Conservation (phyloP, 2,888 invertebrate genomes). For the Pollenia angustigena region DNA sequence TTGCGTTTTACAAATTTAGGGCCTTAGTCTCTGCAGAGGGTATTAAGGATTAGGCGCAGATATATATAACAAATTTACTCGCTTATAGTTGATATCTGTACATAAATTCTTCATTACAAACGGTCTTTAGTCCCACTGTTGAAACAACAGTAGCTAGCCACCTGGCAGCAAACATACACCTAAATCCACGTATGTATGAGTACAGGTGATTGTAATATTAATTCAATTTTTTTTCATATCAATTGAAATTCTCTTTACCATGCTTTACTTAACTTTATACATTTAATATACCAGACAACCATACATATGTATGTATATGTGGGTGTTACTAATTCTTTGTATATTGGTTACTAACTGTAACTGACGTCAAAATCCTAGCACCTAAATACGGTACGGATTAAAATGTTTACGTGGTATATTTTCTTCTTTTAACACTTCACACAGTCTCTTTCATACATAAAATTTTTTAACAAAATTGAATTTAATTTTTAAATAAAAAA, state of each 20-base stretch:
- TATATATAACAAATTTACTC: no score
- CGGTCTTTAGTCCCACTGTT: no score
- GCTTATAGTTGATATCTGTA: no score
- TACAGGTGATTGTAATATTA: slow-evolving; percentile 22
- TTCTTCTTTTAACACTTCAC: slow-evolving; percentile 33
- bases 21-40: no score
- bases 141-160: no score
- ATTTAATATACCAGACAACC: neutral
- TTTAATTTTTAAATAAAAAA: neutral
- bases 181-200: neutral
- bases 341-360: slow-evolving; percentile 52
- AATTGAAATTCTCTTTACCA: slow-evolving; percentile 19
- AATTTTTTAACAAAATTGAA: neutral
- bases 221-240: slow-evolving; percentile 33
- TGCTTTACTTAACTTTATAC: no score
- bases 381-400: slow-evolving; percentile 59
- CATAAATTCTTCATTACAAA: no score
- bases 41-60: no score
- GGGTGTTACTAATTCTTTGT: slow-evolving; percentile 40
- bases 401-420: slow-evolving; percentile 57
- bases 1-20: no score
- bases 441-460: slow-evolving; percentile 14
- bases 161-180: no score
- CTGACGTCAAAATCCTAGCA: slow-evolving; percentile 58
- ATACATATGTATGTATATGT: neutral